phyloP scores from a whole-genome alignment of 1,140 invertebrate species.

The Aradophagus sp. region DNA sequence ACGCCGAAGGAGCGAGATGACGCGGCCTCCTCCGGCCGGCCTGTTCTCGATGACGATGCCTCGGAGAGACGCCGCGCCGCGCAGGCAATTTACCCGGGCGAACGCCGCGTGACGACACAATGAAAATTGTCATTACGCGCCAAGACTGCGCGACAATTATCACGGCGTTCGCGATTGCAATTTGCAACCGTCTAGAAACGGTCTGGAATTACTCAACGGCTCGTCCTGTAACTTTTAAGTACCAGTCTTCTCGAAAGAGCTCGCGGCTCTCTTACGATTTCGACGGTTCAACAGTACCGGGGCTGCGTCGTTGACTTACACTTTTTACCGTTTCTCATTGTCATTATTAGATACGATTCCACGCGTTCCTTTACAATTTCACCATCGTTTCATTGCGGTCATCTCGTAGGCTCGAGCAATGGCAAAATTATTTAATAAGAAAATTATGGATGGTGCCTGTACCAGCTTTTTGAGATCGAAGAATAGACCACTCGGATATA shows the following conservation, averaged over 20 bases:
- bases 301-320: conserved; percentile 34
- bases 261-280: conserved; percentile 54
- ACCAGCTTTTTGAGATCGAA: too few relatives aligned
- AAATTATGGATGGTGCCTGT: too few relatives aligned
- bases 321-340: conserved; percentile 45
- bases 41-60: conserved; percentile 61
- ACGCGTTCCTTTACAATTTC: conserved; percentile 29
- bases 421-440: too few relatives aligned
- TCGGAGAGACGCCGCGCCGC: conserved; percentile 67
- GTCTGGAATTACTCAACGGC: conserved; percentile 74
- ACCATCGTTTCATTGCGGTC: conserved; percentile 32
- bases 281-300: conserved; percentile 34
- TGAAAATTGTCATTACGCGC: conserved; percentile 74
- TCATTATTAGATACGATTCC: conserved; percentile 42
- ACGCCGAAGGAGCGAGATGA: conserved; percentile 37
- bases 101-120: conserved; percentile 68
- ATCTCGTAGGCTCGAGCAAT: too few relatives aligned
- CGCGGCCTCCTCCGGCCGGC: conserved; percentile 30
- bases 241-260: conserved; percentile 60
- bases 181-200: conserved; percentile 72
- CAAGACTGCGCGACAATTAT: conserved; percentile 73
- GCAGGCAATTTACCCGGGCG: conserved; percentile 64
- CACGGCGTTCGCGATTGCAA: conserved; percentile 73
- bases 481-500: too few relatives aligned
- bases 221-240: conserved; percentile 75